A percentile compares a stretch with the other conserved stretches of the same genome.
Evolutionary conservation across 1,140 invertebrate genomes (phyloP).

Genomic region (Liolophura sinensis): DNA sequence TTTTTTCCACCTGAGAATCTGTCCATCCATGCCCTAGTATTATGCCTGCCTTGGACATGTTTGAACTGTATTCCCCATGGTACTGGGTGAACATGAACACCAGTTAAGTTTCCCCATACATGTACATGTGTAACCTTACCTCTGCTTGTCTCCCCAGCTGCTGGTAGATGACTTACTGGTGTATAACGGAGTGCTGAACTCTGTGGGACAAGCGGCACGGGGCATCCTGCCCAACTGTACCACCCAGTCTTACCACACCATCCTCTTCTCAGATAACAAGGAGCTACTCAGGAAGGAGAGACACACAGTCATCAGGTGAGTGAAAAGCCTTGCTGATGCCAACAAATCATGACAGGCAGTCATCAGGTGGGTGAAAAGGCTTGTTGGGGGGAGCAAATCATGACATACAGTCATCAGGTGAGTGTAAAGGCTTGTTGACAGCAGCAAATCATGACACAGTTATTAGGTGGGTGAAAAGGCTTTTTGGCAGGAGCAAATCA

Average conservation of each 20-base stretch:
- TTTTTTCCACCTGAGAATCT: too few relatives aligned
- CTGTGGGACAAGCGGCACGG: conserved; percentile 44
- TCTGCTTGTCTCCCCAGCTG: conserved; percentile 52
- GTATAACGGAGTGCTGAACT: conserved; percentile 71
- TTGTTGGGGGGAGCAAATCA: background rate
- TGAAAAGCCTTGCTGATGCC: background rate
- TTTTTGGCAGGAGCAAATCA: background rate
- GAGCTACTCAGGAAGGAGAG: conserved; percentile 47
- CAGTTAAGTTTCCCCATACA: too few relatives aligned
- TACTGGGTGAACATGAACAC: too few relatives aligned
- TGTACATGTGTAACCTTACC: background rate
- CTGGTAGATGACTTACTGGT: conserved; percentile 76
- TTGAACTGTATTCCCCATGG: too few relatives aligned
- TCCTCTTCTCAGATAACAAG: conserved; percentile 61
- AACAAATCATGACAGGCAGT: background rate
- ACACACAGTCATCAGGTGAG: conserved; percentile 54
- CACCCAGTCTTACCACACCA: conserved; percentile 57
- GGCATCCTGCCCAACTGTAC: conserved; percentile 48
- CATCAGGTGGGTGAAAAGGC: background rate
- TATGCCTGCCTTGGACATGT: too few relatives aligned
- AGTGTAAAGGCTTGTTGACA: background rate
- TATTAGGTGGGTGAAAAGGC: conserved; percentile 44
- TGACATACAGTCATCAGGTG: background rate
- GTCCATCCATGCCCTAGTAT: too few relatives aligned
- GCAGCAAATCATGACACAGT: too few relatives aligned